Conservation (phyloP, 2,888 invertebrate genomes). For the Epistrophella euchroma region DNA sequence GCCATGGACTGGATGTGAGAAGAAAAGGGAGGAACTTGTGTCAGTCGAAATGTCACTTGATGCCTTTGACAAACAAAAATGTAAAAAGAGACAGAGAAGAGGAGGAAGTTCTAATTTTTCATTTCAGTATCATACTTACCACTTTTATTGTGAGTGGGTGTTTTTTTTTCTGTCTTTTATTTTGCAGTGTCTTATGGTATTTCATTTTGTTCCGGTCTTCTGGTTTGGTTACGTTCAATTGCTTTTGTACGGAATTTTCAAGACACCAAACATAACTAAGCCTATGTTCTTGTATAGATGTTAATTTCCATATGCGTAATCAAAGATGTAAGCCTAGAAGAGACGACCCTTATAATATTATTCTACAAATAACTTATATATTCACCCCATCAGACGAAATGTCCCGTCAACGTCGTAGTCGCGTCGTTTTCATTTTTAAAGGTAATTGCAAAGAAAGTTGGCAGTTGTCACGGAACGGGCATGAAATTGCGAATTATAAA, state of each 20-base stretch:
- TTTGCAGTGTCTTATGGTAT: conserved; percentile 11
- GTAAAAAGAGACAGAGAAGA: background rate
- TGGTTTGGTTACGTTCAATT: conserved; percentile 67
- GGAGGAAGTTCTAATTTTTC: conserved; percentile 35
- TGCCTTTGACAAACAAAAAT: conserved; percentile 25
- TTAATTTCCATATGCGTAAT: conserved; percentile 51
- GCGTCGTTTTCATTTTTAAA: conserved; percentile 14
- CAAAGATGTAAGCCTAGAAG: conserved; percentile 38
- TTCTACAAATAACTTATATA: background rate
- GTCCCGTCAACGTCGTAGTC: background rate
- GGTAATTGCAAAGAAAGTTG: conserved; percentile 65
- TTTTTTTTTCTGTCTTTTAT: background rate
- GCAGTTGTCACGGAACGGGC: conserved; percentile 55
- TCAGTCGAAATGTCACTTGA: conserved; percentile 66
- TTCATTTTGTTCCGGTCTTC: conserved; percentile 42
- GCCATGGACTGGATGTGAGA: conserved; percentile 15
- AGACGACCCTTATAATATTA: conserved; percentile 19
- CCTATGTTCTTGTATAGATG: conserved; percentile 16
- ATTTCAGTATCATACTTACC: conserved; percentile 26
- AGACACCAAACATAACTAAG: conserved; percentile 22
- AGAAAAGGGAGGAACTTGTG: conserved; percentile 30
- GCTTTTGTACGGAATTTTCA: conserved; percentile 37
- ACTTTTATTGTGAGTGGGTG: background rate
- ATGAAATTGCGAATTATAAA: conserved; percentile 65
- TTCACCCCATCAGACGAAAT: conserved; percentile 38